phyloP scores from a whole-genome alignment of 2,113 vertebrate species.

The Dipodomys stephensi region DNA sequence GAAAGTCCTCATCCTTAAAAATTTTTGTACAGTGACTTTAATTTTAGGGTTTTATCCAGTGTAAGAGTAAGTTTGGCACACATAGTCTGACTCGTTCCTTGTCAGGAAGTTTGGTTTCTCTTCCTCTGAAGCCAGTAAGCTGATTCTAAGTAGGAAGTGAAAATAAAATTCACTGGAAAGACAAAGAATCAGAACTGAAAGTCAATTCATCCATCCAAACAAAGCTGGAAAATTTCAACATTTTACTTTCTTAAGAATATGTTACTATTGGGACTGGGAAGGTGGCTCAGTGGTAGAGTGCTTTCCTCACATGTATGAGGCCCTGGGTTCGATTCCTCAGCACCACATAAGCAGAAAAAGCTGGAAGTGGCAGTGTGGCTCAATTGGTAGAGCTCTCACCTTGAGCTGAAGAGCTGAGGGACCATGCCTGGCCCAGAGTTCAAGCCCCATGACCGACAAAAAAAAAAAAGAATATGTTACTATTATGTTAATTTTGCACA shows the following conservation, averaged over 20 bases:
- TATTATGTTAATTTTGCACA: background rate
- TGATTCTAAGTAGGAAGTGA: constrained; percentile 25
- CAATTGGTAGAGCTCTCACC: too few species aligned
- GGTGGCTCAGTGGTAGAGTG: too few species aligned
- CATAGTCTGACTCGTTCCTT: background rate
- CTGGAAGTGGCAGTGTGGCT: too few species aligned
- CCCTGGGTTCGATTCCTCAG: too few species aligned
- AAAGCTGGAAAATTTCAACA: background rate
- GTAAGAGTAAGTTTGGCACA: background rate
- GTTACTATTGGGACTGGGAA: background rate
- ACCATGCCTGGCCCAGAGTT: too few species aligned
- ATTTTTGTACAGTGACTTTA: background rate
- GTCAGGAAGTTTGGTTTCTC: background rate
- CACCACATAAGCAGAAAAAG: too few species aligned
- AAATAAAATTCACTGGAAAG: background rate
- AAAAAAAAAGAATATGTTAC: background rate
- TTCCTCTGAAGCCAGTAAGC: background rate
- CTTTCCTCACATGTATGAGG: too few species aligned
- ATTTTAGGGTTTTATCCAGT: background rate
- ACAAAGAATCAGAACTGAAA: background rate
- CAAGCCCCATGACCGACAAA: too few species aligned
- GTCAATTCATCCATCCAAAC: background rate
- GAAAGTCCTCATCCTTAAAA: background rate
- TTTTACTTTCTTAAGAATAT: background rate
- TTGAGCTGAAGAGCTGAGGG: too few species aligned